These are phyloP conservation scores for Holocentrus rufus DNA, from an alignment of 2,797 vertebrate genomes.

Conservation along the genomic window DNA sequence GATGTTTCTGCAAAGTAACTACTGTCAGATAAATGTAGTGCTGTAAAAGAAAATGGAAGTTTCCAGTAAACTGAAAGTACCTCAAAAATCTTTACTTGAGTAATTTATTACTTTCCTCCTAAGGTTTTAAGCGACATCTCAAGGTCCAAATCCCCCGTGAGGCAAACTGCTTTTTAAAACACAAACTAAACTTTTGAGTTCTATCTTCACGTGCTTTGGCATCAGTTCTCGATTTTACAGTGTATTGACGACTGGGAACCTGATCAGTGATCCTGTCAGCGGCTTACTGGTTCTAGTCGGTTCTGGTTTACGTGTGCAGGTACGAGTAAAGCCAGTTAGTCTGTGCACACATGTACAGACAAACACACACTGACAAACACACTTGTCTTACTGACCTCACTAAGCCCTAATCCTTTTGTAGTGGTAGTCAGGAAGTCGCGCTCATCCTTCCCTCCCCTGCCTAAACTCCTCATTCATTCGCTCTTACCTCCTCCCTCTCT, in stretches of 20 bases:
- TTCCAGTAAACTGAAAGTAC: too few species aligned
- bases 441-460: neutral
- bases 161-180: neutral
- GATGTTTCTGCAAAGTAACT: too few species aligned
- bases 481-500: conserved; percentile 3
- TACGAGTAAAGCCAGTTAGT: neutral
- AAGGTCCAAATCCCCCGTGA: neutral
- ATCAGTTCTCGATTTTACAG: neutral
- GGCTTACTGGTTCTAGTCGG: neutral
- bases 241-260: neutral
- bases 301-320: neutral
- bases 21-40: too few species aligned
- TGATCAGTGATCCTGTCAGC: neutral
- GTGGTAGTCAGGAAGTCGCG: conserved; percentile 47
- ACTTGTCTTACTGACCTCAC: conserved; percentile 28
- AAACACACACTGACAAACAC: neutral
- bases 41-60: too few species aligned
- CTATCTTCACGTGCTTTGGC: too few species aligned
- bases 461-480: neutral
- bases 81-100: too few species aligned
- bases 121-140: too few species aligned
- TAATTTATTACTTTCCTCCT: too few species aligned
- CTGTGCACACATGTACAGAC: too few species aligned
- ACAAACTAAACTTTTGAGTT: too few species aligned
- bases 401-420: conserved; percentile 48